These are phyloP conservation scores for Sarcophaga carnaria DNA, from an alignment of 2,888 invertebrate species.

Conservation along the genomic window DNA sequence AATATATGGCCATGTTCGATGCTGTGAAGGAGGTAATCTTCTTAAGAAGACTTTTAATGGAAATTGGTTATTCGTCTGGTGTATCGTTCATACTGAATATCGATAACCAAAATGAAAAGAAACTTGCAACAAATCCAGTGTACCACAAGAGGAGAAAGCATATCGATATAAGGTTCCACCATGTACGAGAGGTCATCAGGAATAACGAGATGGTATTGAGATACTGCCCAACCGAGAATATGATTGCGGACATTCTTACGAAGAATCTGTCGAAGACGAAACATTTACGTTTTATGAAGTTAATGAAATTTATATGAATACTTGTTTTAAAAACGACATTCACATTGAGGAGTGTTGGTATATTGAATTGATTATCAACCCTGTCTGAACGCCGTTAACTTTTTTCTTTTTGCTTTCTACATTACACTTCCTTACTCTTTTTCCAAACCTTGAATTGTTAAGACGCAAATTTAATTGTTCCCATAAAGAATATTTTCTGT, in stretches of 20 bases:
- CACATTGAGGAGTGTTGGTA: too few species aligned
- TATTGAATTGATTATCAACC: too few species aligned
- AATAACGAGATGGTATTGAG: neutral
- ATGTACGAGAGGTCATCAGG: neutral
- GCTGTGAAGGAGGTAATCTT: neutral
- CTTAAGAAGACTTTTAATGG: neutral
- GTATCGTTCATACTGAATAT: constrained; percentile 4
- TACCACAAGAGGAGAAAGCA: constrained; percentile 22
- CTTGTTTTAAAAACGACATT: constrained; percentile 3
- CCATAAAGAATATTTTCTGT: too few species aligned
- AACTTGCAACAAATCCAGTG: constrained; percentile 28
- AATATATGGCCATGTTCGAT: constrained; percentile 26
- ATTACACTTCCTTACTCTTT: too few species aligned
- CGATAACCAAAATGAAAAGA: constrained; percentile 21
- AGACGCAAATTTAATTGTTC: too few species aligned
- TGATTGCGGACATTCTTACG: constrained; percentile 33
- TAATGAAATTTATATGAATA: constrained; percentile 3
- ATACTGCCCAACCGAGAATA: constrained; percentile 10
- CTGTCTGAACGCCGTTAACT: too few species aligned
- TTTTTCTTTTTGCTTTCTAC: too few species aligned
- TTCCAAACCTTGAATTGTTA: too few species aligned
- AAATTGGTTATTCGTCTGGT: neutral
- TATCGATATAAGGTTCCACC: constrained; percentile 17
- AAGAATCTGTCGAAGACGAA: too few species aligned
- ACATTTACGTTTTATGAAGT: neutral